Evolutionary conservation across 2,888 invertebrate genomes (phyloP), one percentile per base, ranked within the genome.

Genomic region (Xylota segnis): DNA sequence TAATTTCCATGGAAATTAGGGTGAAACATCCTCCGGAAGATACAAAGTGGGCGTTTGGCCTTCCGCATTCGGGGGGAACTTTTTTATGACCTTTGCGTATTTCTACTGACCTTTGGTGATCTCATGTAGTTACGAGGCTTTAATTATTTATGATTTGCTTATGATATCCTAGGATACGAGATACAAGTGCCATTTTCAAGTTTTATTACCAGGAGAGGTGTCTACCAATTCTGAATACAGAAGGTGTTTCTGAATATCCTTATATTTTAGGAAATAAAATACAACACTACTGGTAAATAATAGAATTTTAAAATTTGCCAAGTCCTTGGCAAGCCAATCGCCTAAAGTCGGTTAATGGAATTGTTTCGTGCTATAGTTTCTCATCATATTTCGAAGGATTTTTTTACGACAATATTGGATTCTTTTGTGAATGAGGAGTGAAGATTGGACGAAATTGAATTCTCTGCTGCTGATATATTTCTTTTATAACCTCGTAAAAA

Each of bases 1-100:
- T 37, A 61, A 43, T 61, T 61, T 61, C 23, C 27, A 61, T 61
- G 59, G 14, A 61, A 61, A 61, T 61, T 12, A 43, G 59, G 37
- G 12, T 43, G 9, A 43, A 43, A 58, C 2, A 34, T 16, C 18
- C 5, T 16, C 4, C 4, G 37, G 16, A 14, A 10, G 18, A 34
- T 37, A 18, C 23, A 23, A 23, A 23, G 18, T 37, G 18, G 16
- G 58, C 58, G 18, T 34, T 14, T 16, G 58, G 37, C 58, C 58
- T 58, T 18, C 32, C 1, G 9, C 16, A 4, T 7, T 34, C 3
- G 3, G 32, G 32, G 3, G 9, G 16, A 12, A 29, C 4, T 14
- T 54, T 29, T 54, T 54, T 29, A 29, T 6, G 14, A 1, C 14
- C 27, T 32, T 54, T 54, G n/a, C 9, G 14, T 12, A 4, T 5